phyloP scores from a whole-genome alignment of 2,888 invertebrate genomes.

The Eristalis pertinax region DNA sequence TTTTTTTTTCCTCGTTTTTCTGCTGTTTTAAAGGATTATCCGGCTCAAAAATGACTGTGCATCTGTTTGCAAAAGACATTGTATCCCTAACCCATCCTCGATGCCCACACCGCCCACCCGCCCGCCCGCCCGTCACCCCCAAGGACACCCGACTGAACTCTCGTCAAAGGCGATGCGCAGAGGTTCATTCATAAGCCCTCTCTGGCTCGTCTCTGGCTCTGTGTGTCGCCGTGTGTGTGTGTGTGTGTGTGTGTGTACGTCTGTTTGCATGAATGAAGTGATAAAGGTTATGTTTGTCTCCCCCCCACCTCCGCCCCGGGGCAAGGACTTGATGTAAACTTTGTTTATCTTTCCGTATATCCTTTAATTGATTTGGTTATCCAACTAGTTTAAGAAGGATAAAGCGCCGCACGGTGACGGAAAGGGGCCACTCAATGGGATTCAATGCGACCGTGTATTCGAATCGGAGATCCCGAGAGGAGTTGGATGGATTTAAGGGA shows the following conservation, averaged over 20 bases:
- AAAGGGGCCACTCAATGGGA: not conserved
- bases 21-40: not conserved
- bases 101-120: not conserved
- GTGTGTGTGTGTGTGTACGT: not conserved
- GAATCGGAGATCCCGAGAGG: too few relatives aligned
- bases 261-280: not conserved
- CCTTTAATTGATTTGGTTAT: slow-evolving; percentile 29
- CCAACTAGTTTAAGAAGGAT: slow-evolving; percentile 1
- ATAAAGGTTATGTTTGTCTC: slow-evolving; percentile 13
- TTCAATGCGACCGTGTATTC: too few relatives aligned
- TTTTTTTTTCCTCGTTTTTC: too few relatives aligned
- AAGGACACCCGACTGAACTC: not conserved
- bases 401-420: not conserved
- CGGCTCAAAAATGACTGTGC: not conserved
- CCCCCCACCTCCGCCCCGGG: not conserved
- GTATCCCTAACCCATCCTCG: too few relatives aligned
- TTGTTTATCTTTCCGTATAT: slow-evolving; percentile 13
- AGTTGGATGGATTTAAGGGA: too few relatives aligned
- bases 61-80: not conserved
- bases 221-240: too few relatives aligned
- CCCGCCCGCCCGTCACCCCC: not conserved
- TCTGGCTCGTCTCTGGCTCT: too few relatives aligned
- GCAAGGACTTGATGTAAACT: not conserved
- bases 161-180: too few relatives aligned
- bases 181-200: too few relatives aligned